phyloP scores from a whole-genome alignment of 2,888 invertebrate species.

The Epirrhoe tristata region DNA sequence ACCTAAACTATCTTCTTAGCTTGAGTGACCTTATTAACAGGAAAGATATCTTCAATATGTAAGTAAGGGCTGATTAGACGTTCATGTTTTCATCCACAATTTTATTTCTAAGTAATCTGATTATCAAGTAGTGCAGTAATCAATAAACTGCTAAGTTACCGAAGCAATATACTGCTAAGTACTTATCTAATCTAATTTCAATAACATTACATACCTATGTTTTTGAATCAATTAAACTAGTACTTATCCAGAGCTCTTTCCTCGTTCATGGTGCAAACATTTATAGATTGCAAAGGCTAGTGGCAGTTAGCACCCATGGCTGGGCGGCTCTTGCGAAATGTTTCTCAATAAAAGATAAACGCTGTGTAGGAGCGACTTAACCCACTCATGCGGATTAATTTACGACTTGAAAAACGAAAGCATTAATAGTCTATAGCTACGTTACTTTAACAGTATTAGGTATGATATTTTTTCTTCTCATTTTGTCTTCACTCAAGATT shows the following conservation, averaged over 20 bases:
- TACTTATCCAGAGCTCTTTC: neutral
- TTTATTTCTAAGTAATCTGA: no score
- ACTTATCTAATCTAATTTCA: no score
- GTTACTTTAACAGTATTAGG: neutral
- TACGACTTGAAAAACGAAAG: conserved; percentile 34
- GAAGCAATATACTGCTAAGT: no score
- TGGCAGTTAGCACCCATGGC: conserved; percentile 25
- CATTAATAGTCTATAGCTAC: conserved; percentile 9
- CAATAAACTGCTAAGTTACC: no score
- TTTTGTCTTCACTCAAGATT: neutral
- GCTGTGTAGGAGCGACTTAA: conserved; percentile 34
- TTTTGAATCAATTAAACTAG: neutral
- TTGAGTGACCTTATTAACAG: no score
- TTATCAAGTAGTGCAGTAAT: no score
- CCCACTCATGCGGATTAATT: conserved; percentile 36
- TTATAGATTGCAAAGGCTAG: conserved; percentile 27
- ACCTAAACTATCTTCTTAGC: no score
- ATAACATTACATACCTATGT: neutral
- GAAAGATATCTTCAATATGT: no score
- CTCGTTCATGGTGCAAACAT: conserved; percentile 4
- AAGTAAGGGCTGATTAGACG: no score
- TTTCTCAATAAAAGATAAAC: conserved; percentile 35
- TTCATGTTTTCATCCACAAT: no score
- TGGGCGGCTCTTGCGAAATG: conserved; percentile 26
- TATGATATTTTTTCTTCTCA: neutral